Conservation (phyloP, 92 coral and sea anemone genomes). For the Epizoanthus stellaris region DNA sequence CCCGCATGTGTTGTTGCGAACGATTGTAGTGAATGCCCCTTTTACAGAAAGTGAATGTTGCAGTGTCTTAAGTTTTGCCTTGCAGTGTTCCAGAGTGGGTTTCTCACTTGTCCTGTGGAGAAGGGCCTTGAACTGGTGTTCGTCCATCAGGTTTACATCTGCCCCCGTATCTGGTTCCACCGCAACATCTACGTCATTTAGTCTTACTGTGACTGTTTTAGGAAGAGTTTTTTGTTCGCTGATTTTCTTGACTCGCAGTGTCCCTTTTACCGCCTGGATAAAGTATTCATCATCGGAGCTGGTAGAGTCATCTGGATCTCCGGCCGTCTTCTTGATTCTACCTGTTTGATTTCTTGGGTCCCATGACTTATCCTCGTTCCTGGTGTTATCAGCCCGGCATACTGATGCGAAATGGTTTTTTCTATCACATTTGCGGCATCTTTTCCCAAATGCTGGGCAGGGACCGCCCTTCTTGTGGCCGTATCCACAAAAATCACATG, state of each 20-base stretch:
- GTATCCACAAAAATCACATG: too few species aligned
- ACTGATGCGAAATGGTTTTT: too few species aligned
- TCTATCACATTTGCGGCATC: too few species aligned
- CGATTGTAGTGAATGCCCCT: constrained; percentile 18
- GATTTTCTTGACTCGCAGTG: constrained; percentile 48
- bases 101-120: constrained; percentile 23
- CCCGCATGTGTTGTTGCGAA: constrained; percentile 51
- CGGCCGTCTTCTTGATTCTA: too few species aligned
- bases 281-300: constrained; percentile 73
- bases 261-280: constrained; percentile 43
- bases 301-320: constrained; percentile 29
- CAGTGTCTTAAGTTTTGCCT: constrained; percentile 41
- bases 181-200: too few species aligned
- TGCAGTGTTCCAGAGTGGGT: constrained; percentile 38
- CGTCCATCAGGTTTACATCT: constrained; percentile 70
- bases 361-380: too few species aligned
- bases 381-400: too few species aligned
- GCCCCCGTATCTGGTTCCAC: constrained; percentile 71
- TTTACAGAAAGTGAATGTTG: constrained; percentile 53
- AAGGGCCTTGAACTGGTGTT: constrained; percentile 37
- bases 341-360: too few species aligned
- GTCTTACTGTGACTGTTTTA: background rate
- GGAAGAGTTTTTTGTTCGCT: background rate
- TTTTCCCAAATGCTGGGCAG: too few species aligned
- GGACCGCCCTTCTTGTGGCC: too few species aligned